Conservation (phyloP, 1,140 invertebrate genomes). For the Idris sp. region DNA sequence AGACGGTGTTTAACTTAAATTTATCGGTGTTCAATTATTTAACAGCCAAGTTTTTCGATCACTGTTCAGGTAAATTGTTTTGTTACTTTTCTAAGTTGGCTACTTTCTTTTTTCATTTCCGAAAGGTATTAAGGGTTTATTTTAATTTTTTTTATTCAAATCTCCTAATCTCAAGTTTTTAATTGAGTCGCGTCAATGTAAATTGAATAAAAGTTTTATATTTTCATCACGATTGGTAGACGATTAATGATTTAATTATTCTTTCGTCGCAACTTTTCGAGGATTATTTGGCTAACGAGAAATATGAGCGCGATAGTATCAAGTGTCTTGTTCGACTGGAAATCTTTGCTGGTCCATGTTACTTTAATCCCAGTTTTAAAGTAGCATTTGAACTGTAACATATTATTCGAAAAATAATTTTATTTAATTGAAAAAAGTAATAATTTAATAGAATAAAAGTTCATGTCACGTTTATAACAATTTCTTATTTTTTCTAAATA, state of each 20-base stretch:
- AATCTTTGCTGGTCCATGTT: constrained; percentile 14
- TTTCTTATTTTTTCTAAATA: no score
- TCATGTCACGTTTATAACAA: no score
- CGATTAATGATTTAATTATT: constrained; percentile 44
- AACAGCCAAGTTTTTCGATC: constrained; percentile 11
- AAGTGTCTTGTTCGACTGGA: constrained; percentile 16
- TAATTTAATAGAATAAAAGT: no score
- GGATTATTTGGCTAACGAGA: constrained; percentile 4
- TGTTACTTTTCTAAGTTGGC: constrained; percentile 15
- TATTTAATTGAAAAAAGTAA: no score
- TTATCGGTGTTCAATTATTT: constrained; percentile 17
- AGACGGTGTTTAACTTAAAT: constrained; percentile 11
- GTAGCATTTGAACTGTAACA: constrained; percentile 7
- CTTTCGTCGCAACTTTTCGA: constrained; percentile 1
- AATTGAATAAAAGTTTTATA: constrained; percentile 20
- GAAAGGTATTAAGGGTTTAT: no score
- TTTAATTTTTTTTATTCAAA: no score
- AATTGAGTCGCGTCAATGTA: constrained; percentile 12
- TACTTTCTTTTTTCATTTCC: not conserved
- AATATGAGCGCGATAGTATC: constrained; percentile 21
- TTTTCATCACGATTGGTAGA: constrained; percentile 17
- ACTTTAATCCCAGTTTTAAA: constrained; percentile 5
- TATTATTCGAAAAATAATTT: not conserved
- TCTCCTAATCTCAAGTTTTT: constrained; percentile 7
- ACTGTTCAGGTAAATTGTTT: constrained; percentile 24